Conservation (phyloP, 2,888 invertebrate species). For the Sepioteuthis lessoniana region DNA sequence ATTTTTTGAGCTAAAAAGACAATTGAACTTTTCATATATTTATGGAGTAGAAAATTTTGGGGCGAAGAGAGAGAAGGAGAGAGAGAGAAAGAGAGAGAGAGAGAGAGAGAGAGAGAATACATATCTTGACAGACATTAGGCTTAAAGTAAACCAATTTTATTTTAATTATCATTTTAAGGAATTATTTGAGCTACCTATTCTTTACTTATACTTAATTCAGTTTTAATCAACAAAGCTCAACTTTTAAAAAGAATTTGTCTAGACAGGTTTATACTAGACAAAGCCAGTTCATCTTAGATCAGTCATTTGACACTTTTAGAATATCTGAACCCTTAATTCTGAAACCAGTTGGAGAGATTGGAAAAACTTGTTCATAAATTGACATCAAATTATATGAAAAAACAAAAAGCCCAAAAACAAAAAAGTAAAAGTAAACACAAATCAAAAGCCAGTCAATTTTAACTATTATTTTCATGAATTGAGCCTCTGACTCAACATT, state of each 20-base stretch:
- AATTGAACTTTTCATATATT: neutral
- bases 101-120: neutral
- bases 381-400: too few relatives aligned
- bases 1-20: neutral
- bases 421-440: neutral
- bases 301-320: neutral
- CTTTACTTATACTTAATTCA: neutral
- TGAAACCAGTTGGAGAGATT: too few relatives aligned
- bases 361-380: too few relatives aligned
- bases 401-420: neutral
- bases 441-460: neutral
- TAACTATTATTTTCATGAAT: neutral
- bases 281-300: neutral
- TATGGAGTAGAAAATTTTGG: neutral
- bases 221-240: neutral
- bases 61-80: neutral
- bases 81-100: constrained; percentile 9
- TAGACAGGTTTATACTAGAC: neutral
- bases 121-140: neutral
- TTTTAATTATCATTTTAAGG: neutral
- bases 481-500: neutral
- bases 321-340: too few relatives aligned
- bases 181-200: neutral
- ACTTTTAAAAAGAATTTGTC: neutral
- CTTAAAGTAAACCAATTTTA: neutral